Conservation (phyloP, 1,140 invertebrate genomes). For the Aphaenogaster floridana region DNA sequence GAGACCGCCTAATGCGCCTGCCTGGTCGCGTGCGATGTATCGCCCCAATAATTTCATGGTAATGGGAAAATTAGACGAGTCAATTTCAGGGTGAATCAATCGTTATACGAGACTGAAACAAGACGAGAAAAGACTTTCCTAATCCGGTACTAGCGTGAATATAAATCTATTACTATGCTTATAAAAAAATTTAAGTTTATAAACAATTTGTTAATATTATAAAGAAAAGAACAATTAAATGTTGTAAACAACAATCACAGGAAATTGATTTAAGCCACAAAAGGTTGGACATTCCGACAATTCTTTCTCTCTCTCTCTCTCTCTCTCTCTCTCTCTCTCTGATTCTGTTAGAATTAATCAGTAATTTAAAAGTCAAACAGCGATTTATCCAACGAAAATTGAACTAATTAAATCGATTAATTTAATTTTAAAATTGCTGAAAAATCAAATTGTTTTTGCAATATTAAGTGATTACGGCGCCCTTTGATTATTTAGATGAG, state of each 20-base stretch:
- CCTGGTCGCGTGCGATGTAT: conserved; percentile 27
- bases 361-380: conserved; percentile 16
- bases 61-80: neutral
- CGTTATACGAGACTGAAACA: neutral
- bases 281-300: neutral
- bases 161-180: neutral
- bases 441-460: neutral
- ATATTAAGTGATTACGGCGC: neutral
- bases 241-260: neutral
- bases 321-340: no score
- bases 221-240: neutral
- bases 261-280: neutral
- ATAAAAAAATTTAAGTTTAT: neutral
- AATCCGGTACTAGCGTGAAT: neutral
- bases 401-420: neutral
- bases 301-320: neutral
- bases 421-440: neutral
- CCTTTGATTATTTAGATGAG: neutral
- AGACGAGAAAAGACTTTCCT: neutral
- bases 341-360: neutral
- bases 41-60: neutral
- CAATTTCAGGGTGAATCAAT: neutral
- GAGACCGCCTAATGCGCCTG: conserved; percentile 59
- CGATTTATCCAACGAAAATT: neutral
- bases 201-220: neutral